A percentile compares a stretch with the other conserved stretches of the same genome.
Evolutionary conservation across 2,888 invertebrate genomes (phyloP).

Genomic region (Caenorhabditis afra): DNA sequence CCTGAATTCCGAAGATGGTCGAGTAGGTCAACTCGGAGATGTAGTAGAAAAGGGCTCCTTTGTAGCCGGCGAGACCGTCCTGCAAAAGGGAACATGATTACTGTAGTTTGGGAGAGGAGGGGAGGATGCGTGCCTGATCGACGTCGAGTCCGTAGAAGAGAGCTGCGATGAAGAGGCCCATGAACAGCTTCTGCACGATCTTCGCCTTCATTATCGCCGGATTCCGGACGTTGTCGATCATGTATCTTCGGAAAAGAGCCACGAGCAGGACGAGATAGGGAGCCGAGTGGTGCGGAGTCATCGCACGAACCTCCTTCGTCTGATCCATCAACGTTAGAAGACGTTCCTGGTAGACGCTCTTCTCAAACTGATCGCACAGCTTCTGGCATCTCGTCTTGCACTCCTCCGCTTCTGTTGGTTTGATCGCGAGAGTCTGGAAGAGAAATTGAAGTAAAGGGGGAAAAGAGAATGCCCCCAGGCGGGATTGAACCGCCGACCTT

Average conservation of each 20-base stretch:
- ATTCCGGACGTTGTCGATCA: constrained; percentile 71
- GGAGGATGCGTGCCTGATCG: constrained; percentile 50
- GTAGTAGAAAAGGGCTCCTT: constrained; percentile 92
- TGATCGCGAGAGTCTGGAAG: constrained; percentile 86
- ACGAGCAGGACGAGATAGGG: constrained; percentile 34
- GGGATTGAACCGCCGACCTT: constrained; percentile 79
- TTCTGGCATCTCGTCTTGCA: constrained; percentile 84
- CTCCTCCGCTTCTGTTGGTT: constrained; percentile 89
- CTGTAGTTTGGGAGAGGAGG: no score
- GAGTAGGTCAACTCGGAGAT: constrained; percentile 94
- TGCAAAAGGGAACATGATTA: constrained; percentile 82
- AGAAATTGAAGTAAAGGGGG: not conserved
- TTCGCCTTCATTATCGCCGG: constrained; percentile 72
- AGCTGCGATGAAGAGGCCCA: constrained; percentile 86
- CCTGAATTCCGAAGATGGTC: constrained; percentile 91
- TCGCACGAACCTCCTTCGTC: constrained; percentile 34
- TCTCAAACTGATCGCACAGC: constrained; percentile 66
- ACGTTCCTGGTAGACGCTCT: constrained; percentile 40
- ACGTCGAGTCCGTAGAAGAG: constrained; percentile 86
- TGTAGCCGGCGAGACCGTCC: constrained; percentile 95
- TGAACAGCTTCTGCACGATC: constrained; percentile 72
- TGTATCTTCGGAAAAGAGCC: constrained; percentile 60
- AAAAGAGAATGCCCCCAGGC: constrained; percentile 62
- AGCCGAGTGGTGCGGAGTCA: constrained; percentile 55
- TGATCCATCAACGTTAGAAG: constrained; percentile 55